Base-by-base conservation (phyloP, 2,888 invertebrate species). In the Himalopsyche anomala region DNA sequence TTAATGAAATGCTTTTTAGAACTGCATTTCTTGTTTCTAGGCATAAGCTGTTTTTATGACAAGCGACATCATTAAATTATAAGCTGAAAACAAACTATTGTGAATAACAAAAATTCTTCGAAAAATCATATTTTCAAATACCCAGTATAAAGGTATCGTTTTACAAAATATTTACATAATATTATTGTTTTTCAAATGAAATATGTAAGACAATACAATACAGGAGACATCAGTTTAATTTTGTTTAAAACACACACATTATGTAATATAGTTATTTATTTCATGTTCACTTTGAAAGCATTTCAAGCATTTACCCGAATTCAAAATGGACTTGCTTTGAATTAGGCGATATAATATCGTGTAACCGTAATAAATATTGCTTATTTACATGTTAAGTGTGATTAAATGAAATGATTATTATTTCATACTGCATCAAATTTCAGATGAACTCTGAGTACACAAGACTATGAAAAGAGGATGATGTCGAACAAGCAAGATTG, bases 61-160 rank as follows among this genome's bases (percentile, higher is more conserved):
- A 74, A 12, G 36, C 19, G 4, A 11, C 74, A 74, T 74, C 36
- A 36, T 8, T 74, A 74, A 74, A 74, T 38, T 36, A 74, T 36
- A 74, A 74, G 74, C 74, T 36, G 28, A 74, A 74, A 74, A 74
- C 38, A 36, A 69, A 19, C 28, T 69, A 9, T 38, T 6, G 62
- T 28, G 62, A 62, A 74, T 36, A 74, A 74, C 36, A 74, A 74
- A 74, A 74, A 74, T 74, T 74, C 74, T 74, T 74, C 74, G 38
- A 74, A 74, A 74, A 36, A 74, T 74, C 74, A 74, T 74, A 74
- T 74, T 12, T 74, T 38, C 9, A 74, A 36, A 74, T 74, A 74
- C 36, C 28, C 36, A 62, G 74, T 12, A 36, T 36, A 74, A 38
- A 74, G 36, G 51, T 51, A 51, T 51, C 51, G 15, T 15, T 5